Evolutionary conservation across 2,888 invertebrate species (phyloP), one percentile per base, ranked within the genome.

Genomic region (Lypha dubia): DNA sequence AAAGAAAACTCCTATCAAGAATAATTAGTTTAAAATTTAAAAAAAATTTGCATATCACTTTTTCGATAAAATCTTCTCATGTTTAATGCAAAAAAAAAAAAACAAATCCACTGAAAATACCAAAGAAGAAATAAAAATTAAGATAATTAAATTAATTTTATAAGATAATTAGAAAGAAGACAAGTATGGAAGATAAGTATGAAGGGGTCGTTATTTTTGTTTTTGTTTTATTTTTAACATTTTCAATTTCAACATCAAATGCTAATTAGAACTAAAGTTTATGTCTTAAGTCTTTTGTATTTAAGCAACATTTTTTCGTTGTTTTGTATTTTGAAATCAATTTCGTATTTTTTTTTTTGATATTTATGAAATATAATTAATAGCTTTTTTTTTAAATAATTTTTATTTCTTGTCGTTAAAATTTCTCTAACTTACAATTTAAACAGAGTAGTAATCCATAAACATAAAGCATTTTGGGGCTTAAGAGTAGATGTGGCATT

Each of bases 391-490:
- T 35, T 13, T 17, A 15, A n/a, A 24, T 15, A 44, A 44, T n/a
- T n/a, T 3, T 44, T 17, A 17, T 51, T 58, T 79, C 46, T 58
- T 15, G 44, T 58, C 11, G 44, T 71, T 32, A 17, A 11, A n/a
- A 35, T 68, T 53, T 9, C 88, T 15, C 22, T 17, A 22, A 90
- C 90, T 90, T 89, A 90, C 90, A 88, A 85, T 89, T 88, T 79
- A 90, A 87, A 86, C 88, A 88, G 86, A 89, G 87, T 88, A 89
- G 87, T 88, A 89, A 88, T 87, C 86, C 86, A 73, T 79, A 74
- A 38, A 77, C 70, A 71, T 83, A 77, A n/a, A 83, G 60, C 83
- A 86, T 80, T 70, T 80, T 80, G 20, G 71, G 74, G 35, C 63
- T 77, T 67, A 74, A 65, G 28, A 74, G 51, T 13, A 68, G 41